Conservation (phyloP, 2,113 vertebrate genomes). For the Agelaius tricolor region DNA sequence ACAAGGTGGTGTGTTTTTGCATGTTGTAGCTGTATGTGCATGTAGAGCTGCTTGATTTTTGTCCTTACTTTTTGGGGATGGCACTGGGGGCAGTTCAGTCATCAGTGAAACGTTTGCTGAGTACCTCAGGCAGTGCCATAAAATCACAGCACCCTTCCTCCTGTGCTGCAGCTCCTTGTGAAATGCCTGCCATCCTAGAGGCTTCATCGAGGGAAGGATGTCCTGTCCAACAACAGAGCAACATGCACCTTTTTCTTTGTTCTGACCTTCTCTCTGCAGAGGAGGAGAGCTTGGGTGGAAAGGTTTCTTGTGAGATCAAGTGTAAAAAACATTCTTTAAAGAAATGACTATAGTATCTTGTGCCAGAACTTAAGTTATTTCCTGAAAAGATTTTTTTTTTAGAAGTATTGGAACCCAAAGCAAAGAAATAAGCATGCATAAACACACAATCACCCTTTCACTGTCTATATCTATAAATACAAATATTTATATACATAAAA, state of each 20-base stretch:
- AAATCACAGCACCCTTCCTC: conserved; percentile 30
- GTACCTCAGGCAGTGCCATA: conserved; percentile 10
- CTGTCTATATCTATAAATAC: conserved; percentile 54
- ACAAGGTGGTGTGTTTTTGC: conserved; percentile 53
- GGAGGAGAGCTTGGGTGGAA: neutral
- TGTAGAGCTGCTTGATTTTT: conserved; percentile 55
- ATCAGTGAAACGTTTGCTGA: neutral
- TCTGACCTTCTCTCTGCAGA: conserved; percentile 39
- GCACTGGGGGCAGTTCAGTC: conserved; percentile 24
- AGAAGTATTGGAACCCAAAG: conserved; percentile 44
- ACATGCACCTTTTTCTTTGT: conserved; percentile 22
- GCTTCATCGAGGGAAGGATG: conserved; percentile 33
- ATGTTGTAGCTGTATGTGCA: conserved; percentile 68
- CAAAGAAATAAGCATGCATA: conserved; percentile 42
- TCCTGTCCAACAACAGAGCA: neutral
- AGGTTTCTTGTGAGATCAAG: neutral
- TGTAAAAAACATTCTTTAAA: conserved; percentile 27
- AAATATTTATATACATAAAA: conserved; percentile 48
- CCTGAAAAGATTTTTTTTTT: neutral
- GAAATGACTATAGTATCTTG: conserved; percentile 5
- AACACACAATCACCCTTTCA: conserved; percentile 58
- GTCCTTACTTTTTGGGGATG: conserved; percentile 1
- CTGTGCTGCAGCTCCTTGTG: conserved; percentile 39
- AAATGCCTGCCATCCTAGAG: conserved; percentile 39
- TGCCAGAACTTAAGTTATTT: conserved; percentile 56